These are phyloP conservation scores for Nannobrachium achirus DNA, from an alignment of 2,113 vertebrate species.

Conservation along the genomic window DNA sequence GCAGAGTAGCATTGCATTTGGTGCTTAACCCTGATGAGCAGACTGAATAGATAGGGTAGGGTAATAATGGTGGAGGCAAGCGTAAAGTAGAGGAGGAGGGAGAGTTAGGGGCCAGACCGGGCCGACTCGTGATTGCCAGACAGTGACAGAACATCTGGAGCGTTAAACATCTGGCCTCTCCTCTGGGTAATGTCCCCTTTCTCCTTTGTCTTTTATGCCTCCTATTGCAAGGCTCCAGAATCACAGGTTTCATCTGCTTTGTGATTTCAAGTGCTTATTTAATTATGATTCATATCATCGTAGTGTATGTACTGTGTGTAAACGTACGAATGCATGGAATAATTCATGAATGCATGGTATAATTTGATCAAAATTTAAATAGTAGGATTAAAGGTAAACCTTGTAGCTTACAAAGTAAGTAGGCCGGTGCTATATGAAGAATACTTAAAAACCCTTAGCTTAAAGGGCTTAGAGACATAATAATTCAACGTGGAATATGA, in stretches of 20 bases:
- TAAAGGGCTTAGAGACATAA: too few relatives aligned
- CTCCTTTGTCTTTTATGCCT: constrained; percentile 20
- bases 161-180: constrained; percentile 35
- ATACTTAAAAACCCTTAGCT: too few relatives aligned
- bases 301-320: too few relatives aligned
- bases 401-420: too few relatives aligned
- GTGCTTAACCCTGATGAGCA: constrained; percentile 19
- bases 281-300: background rate
- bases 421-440: too few relatives aligned
- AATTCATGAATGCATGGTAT: too few relatives aligned
- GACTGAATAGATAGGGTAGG: constrained; percentile 26
- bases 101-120: constrained; percentile 14
- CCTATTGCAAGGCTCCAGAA: constrained; percentile 8
- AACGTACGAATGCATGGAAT: too few relatives aligned
- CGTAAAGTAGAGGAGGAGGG: background rate
- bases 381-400: too few relatives aligned
- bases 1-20: constrained; percentile 39
- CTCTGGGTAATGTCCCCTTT: constrained; percentile 23
- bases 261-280: background rate
- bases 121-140: constrained; percentile 6
- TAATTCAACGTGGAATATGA: too few relatives aligned
- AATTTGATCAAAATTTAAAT: too few relatives aligned
- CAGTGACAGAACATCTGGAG: constrained; percentile 45
- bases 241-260: background rate
- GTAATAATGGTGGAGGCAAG: background rate